phyloP scores from a whole-genome alignment of 2,888 invertebrate genomes.

The Incurvaria masculella region DNA sequence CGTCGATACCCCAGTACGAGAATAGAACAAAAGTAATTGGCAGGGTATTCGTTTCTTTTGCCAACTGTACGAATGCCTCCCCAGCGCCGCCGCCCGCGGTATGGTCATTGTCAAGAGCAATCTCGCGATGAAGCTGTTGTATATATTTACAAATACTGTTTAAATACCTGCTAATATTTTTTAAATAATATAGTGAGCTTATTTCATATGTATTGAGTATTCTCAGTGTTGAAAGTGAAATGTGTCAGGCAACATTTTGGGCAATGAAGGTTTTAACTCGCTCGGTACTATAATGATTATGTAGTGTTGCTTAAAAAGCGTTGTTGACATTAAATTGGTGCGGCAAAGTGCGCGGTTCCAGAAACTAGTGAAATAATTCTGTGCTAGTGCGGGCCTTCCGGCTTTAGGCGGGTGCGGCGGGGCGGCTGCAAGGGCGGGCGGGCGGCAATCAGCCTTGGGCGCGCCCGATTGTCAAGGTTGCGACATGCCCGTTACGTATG shows the following conservation, averaged over 20 bases:
- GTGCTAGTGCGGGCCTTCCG: too few species aligned
- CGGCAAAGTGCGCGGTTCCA: too few species aligned
- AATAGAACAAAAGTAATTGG: not conserved
- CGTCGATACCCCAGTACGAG: not conserved
- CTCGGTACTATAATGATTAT: too few species aligned
- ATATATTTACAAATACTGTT: too few species aligned
- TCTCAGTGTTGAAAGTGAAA: not conserved
- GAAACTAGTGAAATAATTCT: too few species aligned
- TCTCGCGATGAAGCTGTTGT: not conserved
- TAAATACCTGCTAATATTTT: not conserved
- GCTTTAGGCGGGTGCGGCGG: not conserved
- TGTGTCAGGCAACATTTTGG: too few species aligned
- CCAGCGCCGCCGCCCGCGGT: too few species aligned
- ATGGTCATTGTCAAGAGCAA: not conserved
- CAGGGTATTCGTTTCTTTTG: not conserved
- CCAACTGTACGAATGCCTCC: not conserved
- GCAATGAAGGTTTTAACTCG: too few species aligned
- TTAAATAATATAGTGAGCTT: not conserved
- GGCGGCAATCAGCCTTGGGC: conserved; percentile 7
- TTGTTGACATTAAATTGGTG: too few species aligned
- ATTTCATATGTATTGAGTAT: not conserved
- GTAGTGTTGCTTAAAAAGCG: too few species aligned
- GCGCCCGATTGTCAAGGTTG: not conserved
- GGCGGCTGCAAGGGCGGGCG: conserved; percentile 11
- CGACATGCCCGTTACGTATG: conserved; percentile 31